Conservation (phyloP, 2,113 vertebrate species). For the Xenus cinereus region DNA sequence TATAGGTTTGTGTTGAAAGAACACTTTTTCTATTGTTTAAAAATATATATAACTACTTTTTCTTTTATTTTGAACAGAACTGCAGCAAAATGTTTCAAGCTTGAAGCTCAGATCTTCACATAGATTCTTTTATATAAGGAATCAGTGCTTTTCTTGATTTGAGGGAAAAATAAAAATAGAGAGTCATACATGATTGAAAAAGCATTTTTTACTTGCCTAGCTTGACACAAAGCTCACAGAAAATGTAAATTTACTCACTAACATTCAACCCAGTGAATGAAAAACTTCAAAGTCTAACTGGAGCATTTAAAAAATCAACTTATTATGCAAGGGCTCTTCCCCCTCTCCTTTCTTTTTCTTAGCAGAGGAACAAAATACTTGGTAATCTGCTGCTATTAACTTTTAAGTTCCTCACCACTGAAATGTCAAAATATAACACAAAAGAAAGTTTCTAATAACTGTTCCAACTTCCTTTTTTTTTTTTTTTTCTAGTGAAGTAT, state of each 20-base stretch:
- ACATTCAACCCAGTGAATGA: slow-evolving; percentile 6
- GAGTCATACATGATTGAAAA: slow-evolving; percentile 5
- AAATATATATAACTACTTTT: neutral
- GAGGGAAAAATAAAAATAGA: neutral
- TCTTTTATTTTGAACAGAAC: neutral
- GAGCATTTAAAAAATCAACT: slow-evolving; percentile 19
- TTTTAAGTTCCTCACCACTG: neutral
- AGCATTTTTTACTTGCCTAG: neutral
- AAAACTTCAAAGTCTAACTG: slow-evolving; percentile 10
- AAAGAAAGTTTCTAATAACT: slow-evolving; percentile 21
- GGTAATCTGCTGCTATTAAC: slow-evolving; percentile 16
- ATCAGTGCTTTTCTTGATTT: neutral
- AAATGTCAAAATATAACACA: neutral
- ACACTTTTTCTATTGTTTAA: neutral
- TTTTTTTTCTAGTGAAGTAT: neutral
- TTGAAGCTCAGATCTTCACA: slow-evolving; percentile 2
- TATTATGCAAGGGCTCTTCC: neutral
- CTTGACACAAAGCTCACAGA: slow-evolving; percentile 8
- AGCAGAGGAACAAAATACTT: neutral
- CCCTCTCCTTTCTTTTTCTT: neutral
- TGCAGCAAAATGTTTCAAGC: neutral
- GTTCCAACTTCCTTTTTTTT: neutral
- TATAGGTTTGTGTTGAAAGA: neutral
- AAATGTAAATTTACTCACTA: slow-evolving; percentile 37
- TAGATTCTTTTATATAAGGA: neutral